Base-by-base conservation (phyloP, 2,113 vertebrate genomes). In the Peromyscus maniculatus region DNA sequence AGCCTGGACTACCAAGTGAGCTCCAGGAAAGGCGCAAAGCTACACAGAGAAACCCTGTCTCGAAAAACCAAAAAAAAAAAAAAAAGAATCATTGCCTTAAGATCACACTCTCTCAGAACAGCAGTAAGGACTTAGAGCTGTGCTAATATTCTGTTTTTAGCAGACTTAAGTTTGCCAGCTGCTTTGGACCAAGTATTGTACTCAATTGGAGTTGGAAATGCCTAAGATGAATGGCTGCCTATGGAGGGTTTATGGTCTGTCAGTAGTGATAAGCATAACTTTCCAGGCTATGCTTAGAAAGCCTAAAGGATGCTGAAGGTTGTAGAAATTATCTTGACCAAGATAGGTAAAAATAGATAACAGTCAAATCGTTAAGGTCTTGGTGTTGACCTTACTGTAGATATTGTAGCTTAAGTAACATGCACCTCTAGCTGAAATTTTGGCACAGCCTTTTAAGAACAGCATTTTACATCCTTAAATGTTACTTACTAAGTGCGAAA, bases 251-350 rank as follows among this genome's bases (percentile, higher is more conserved):
- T 46, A 3, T 10, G 24, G 49, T 84, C 33, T 77, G 8, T 46
- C 89, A 28, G 67, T 36, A 64, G 36, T 2, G 19, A 39, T 55
- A 75, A 89, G 83, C 67, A 78, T 75, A 94, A 49, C 66, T 62
- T 87, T 55, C 71, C 10, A 71, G 71, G 24, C 31, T 9, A 17
- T 36, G 5, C 66, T 90, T 86, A 78, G 71, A 69, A 87, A 62
- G 26, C 69, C 19, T 77, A 39, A 89, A 59, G 78, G 52, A 82
- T 36, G 6, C 22, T 49, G 64, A 91, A 57, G n/a, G 49, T 1
- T 94, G 24, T 72, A 59, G 69, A 90, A 69, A 67, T 89, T 79
- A 91, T 77, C 75, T 90, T 88, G 62, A 95, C 43, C 19, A 74
- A 89, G 69, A 72, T n/a, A 62, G 39, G 52, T 93, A 43, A 82